Base-by-base conservation (phyloP, 53 echinoderm and acorn worm genomes). In the Zoroaster sp. region DNA sequence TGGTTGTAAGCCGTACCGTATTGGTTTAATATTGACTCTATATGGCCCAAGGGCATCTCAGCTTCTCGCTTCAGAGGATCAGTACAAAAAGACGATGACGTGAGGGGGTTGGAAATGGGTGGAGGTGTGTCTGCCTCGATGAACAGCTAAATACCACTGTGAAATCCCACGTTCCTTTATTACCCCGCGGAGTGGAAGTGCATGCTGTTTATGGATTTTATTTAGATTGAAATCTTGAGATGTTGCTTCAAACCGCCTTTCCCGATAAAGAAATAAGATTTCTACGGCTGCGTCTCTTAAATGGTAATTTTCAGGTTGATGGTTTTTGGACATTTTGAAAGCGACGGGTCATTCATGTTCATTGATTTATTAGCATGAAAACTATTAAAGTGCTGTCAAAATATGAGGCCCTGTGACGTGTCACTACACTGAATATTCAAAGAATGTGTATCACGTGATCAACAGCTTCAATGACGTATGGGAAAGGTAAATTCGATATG, bases 21-120 rank as follows among this genome's bases (percentile, higher is more conserved):
- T 41, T 37, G 30, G 42, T 85, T 85, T 85, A 71, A 85, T 85
- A 71, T 85, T 85, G 85, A 85, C 85, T 85, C 47, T 71, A 18
- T 30, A 2, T 72, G 35, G n/a, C 85, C 23, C n/a, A 0, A 17
- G 66, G 82, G 44, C 67, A 68, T 82, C 67, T 82, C 12, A 14
- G 25, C 46, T 66, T 66, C 21, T 55, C 31, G 71, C 12, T 14
- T 32, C 5, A 66, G 7, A 67, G 30, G 42, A 39, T 40, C 40
- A 39, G 13, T 28, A 82, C 68, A 82, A 66, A 18, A 69, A 11
- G 33, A 20, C 45, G 35, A 51, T 31, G 12, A 45, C 18, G 85
- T 85, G 85, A 37, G 43, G 70, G 85, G 71, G 38, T n/a, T 36
- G 72, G 49, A 15, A 69, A 49, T 4, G 81, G 67, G 42, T 5